Percentiles rank a stretch among this genome's conserved stretches.
Evolutionary conservation across 2,888 invertebrate species (phyloP).

Genomic region (Zygaena filipendulae): DNA sequence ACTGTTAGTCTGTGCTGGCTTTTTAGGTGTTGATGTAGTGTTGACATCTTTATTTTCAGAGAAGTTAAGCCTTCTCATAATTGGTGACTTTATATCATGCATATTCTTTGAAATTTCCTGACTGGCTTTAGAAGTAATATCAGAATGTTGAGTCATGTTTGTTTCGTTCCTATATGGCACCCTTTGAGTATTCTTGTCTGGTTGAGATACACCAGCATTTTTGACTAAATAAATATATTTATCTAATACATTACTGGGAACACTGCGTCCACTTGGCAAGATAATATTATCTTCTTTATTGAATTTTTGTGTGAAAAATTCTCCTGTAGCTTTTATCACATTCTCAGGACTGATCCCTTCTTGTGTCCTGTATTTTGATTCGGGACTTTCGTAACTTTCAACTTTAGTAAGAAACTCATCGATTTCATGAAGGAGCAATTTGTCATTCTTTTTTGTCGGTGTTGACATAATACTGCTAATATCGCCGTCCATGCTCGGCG

Average conservation of each 20-base stretch:
- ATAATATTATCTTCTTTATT: constrained; percentile 30
- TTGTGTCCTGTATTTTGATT: constrained; percentile 31
- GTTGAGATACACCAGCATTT: constrained; percentile 24
- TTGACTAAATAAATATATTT: constrained; percentile 59
- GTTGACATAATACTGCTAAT: constrained; percentile 56
- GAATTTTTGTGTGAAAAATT: constrained; percentile 44
- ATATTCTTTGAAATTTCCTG: constrained; percentile 9
- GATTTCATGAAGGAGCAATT: constrained; percentile 53
- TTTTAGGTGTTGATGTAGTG: constrained; percentile 55
- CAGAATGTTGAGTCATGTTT: constrained; percentile 17
- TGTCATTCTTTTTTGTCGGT: constrained; percentile 55
- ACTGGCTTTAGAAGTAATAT: constrained; percentile 15
- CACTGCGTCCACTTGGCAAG: constrained; percentile 42
- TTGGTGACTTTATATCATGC: constrained; percentile 34
- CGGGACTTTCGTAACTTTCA: constrained; percentile 50
- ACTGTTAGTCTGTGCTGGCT: constrained; percentile 19
- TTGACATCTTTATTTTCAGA: constrained; percentile 45
- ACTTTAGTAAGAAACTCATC: constrained; percentile 59
- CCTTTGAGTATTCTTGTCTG: too few relatives aligned
- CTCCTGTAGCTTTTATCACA: constrained; percentile 51
- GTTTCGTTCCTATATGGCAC: too few relatives aligned
- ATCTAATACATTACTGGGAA: constrained; percentile 41
- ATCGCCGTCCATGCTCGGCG: constrained; percentile 57
- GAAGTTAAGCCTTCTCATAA: constrained; percentile 42
- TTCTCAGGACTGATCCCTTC: constrained; percentile 33